Evolutionary conservation across 2,888 invertebrate genomes (phyloP), one percentile per base, ranked within the genome.

Genomic region (Luperina nickerlii): DNA sequence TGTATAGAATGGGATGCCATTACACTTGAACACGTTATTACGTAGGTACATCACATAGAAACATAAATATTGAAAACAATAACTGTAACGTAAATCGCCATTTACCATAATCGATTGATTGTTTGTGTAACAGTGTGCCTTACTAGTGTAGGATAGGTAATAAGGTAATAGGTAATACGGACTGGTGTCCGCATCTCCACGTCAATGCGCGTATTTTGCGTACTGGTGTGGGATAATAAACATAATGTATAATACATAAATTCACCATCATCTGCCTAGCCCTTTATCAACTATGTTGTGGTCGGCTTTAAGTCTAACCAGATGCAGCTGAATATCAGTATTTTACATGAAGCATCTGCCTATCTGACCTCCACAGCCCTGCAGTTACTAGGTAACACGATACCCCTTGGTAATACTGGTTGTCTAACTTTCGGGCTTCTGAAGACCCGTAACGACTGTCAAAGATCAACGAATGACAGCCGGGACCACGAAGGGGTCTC

Each of bases 11-110:
- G 20, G n/a, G 15, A 38, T 27, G n/a, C 0, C 32, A 63, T 38
- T 24, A 54, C 32, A 32, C 32, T 45, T 20, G 1, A 27, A n/a
- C 18, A 67, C 32, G 15, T 24, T 32, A 38, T 70, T 24, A n/a
- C 9, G 9, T n/a, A n/a, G n/a, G n/a, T 42, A 45, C 38, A 79
- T 42, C 4, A n/a, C 27, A 76, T 45, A 15, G n/a, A 77, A 54
- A 63, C 8, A 63, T 20, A 8, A 54, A 79, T 69, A 32, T 68
- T 45, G 69, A 77, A 66, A 77, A 32, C n/a, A 42, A 54, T 63
- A 63, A 32, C n/a, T 57, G 27, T 48, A 20, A 38, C 5, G 27
- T 45, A 11, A 9, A 18, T 18, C 8, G 6, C 7, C 4, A 38
- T 24, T 32, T 24, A 38, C 8, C 7, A 60, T 78, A 42, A 79